Evolutionary conservation across 1,140 invertebrate species (phyloP), one percentile per base, ranked within the genome.

Genomic region (Dreissena rostriformis): DNA sequence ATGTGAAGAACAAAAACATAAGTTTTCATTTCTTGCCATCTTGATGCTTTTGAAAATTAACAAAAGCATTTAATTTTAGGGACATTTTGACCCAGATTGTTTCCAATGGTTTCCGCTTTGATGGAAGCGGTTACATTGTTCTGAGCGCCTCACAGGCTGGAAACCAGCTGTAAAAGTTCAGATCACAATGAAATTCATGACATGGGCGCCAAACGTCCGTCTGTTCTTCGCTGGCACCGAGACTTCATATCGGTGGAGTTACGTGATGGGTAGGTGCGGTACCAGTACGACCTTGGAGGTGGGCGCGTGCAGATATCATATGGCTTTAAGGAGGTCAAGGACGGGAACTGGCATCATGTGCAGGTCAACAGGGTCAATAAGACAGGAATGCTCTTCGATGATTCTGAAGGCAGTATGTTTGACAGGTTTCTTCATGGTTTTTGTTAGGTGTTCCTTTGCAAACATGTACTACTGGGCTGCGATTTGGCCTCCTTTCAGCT

Each of bases 161-260:
- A 94, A 93, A 83, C 95, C 96, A 86, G 90, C 93, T 84, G 89
- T 94, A 83, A 92, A 94, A 29, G 94, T 96, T 51, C 92, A 95
- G 89, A 93, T 98, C 89, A 92, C 95, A 87, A 92, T 99, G 52
- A 95, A 95, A 53, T 98, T 99, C 93, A 97, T 97, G 90, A 99
- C 98, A 0, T 96, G 96, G 84, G 95, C 96, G 14, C 95, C 96
- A 29, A 96, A 98, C 89, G 98, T 98, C 0, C 92, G 99, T 6
- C 94, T 99, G 7, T 98, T 99, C 94, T 99, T 98, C 94, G 96
- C 97, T 87, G 96, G 96, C 10, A 92, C 75, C 94, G 94, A 87
- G 96, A 96, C 79, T 99, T 97, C 94, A 95, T 98, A 82, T 96
- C 97, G 0, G 89, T 99, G 39, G 97, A 99, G 92, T 93, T 99